These are phyloP conservation scores for Cardinalis cardinalis DNA, from an alignment of 2,113 vertebrate species.

Conservation along the genomic window DNA sequence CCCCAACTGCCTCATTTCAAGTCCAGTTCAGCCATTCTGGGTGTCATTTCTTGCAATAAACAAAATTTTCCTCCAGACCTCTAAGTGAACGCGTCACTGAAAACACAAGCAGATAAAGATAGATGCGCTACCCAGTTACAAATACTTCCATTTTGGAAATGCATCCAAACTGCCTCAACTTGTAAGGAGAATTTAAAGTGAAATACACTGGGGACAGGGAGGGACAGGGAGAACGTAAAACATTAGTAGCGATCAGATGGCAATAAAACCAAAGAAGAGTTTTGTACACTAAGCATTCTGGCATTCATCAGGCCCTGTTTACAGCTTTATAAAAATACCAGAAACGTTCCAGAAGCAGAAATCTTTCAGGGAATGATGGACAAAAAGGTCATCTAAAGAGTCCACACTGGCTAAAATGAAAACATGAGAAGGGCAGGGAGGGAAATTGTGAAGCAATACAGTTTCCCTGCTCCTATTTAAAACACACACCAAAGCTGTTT, in stretches of 20 bases:
- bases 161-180: not conserved
- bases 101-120: not conserved
- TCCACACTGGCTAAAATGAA: not conserved
- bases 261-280: not conserved
- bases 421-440: not conserved
- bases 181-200: not conserved
- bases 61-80: not conserved
- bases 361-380: not conserved
- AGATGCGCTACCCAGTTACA: not conserved
- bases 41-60: not conserved
- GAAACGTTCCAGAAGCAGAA: not conserved
- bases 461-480: not conserved
- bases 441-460: not conserved
- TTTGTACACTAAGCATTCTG: not conserved
- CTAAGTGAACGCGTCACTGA: not conserved
- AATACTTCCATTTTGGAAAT: not conserved
- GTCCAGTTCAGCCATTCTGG: not conserved
- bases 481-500: not conserved
- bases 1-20: not conserved
- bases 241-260: not conserved
- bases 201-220: not conserved
- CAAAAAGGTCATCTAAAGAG: not conserved
- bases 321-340: not conserved
- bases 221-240: not conserved
- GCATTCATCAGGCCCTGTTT: not conserved